A percentile compares a stretch with the other conserved stretches of the same genome.
Evolutionary conservation across 2,888 invertebrate species (phyloP).

Genomic region (Adineta ricciae): DNA sequence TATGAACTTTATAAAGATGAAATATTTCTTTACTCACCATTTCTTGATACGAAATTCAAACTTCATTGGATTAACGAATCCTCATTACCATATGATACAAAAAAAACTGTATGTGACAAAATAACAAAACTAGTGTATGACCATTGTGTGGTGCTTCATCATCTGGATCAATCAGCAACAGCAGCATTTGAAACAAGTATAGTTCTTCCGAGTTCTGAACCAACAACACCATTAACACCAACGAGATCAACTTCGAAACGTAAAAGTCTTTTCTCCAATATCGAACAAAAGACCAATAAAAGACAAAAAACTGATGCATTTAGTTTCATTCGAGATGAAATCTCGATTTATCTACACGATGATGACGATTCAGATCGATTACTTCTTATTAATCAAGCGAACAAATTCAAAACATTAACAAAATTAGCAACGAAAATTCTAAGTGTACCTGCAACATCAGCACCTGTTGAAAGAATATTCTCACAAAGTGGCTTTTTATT

Average conservation of each 20-base stretch:
- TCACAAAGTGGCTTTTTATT: background rate
- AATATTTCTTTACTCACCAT: no score
- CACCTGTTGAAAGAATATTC: background rate
- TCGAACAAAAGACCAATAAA: background rate
- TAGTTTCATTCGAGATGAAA: background rate
- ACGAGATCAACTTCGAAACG: background rate
- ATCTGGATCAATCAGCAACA: background rate
- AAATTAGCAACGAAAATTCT: background rate
- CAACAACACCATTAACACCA: background rate
- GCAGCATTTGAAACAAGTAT: background rate
- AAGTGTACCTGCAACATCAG: background rate
- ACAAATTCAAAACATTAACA: background rate
- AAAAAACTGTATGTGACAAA: background rate
- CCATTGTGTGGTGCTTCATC: background rate
- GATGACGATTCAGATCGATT: background rate
- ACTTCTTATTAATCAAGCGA: background rate
- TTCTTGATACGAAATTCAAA: background rate
- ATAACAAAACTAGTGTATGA: background rate
- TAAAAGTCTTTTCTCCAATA: background rate
- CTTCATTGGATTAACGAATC: background rate
- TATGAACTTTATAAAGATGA: no score
- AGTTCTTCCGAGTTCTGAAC: background rate
- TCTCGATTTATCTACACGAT: background rate
- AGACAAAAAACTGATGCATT: background rate
- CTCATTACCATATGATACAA: background rate